Evolutionary conservation across 2,797 vertebrate species (phyloP).

Genomic region (Aeoliscus strigatus): DNA sequence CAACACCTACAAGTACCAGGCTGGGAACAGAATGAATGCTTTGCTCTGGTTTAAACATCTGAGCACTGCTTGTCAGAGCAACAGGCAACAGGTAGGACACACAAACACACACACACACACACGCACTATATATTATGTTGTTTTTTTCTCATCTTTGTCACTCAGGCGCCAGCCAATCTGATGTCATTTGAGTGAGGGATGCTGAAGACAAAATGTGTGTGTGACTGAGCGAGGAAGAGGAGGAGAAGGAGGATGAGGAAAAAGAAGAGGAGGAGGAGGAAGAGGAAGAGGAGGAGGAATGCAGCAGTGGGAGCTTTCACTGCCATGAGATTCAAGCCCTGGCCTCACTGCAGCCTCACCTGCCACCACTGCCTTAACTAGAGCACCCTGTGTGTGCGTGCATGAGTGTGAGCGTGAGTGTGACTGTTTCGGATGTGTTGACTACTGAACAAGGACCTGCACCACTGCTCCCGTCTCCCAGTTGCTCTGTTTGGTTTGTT

Average conservation of each 20-base stretch:
- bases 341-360: slow-evolving; percentile 61
- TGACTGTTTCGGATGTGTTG: slow-evolving; percentile 23
- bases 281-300: slow-evolving; percentile 35
- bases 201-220: slow-evolving; percentile 12
- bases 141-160: background rate
- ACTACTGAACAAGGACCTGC: slow-evolving; percentile 65
- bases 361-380: slow-evolving; percentile 80
- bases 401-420: slow-evolving; percentile 3
- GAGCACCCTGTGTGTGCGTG: slow-evolving; percentile 42
- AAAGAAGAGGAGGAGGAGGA: slow-evolving; percentile 23
- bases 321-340: slow-evolving; percentile 66
- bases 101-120: background rate
- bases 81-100: slow-evolving; percentile 92
- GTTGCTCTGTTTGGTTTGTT: slow-evolving; percentile 24
- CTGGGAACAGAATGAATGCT: slow-evolving; percentile 90
- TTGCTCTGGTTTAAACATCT: slow-evolving; percentile 97
- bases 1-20: slow-evolving; percentile 98
- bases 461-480: slow-evolving; percentile 51
- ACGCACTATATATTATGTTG: background rate
- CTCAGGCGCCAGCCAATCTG: slow-evolving; percentile 94
- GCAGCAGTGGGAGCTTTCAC: slow-evolving; percentile 69
- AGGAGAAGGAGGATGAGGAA: slow-evolving; percentile 31
- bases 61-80: slow-evolving; percentile 94
- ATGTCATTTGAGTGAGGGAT: slow-evolving; percentile 93
- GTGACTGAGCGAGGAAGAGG: slow-evolving; percentile 16